Base-by-base conservation (phyloP, 2,113 vertebrate genomes). In the Anthoscopus minutus region DNA sequence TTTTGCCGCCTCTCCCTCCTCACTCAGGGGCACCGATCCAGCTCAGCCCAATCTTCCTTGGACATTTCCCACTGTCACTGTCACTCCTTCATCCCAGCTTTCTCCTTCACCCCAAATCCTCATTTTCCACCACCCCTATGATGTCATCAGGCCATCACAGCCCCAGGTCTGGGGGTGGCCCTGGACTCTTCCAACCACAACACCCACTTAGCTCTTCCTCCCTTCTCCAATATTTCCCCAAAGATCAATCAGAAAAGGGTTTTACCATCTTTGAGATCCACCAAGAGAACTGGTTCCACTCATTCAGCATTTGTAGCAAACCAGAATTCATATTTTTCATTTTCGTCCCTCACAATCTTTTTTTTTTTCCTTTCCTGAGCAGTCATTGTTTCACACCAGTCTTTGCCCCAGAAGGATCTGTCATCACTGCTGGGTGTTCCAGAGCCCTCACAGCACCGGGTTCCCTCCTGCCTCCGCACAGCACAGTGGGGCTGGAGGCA, bases 31-130 rank as follows among this genome's bases (percentile, higher is more conserved):
- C 65, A 57, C 45, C 0, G 0, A 53, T 12, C 22, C 40, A 56
- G 76, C 67, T 54, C 82, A 78, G 47, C 28, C n/a, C 4, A 0
- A 10, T 19, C 38, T 27, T 77, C 40, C 62, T n/a, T 3, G 0
- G 14, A 30, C 4, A 0, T 11, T 66, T 57, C 65, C 65, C 60
- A 27, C 54, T 4, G 0, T 4, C 1, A 0, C 42, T 54, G 50
- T 30, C 31, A 3, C 27, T 83, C 23, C 27, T 54, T 66, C 35
- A 19, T 2, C 31, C 30, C 2, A 1, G 15, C 11, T 62, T 86
- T 84, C 38, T 61, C 38, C 77, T 42, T 66, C 30, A 31, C 17
- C n/a, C 53, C 47, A 79, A 67, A 76, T 37, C 24, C 48, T 67
- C 42, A 18, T 27, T 48, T 76, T 25, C 51, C 35, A n/a, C 13